phyloP scores from a whole-genome alignment of 2,797 vertebrate species.

The Pelodytes ibericus region DNA sequence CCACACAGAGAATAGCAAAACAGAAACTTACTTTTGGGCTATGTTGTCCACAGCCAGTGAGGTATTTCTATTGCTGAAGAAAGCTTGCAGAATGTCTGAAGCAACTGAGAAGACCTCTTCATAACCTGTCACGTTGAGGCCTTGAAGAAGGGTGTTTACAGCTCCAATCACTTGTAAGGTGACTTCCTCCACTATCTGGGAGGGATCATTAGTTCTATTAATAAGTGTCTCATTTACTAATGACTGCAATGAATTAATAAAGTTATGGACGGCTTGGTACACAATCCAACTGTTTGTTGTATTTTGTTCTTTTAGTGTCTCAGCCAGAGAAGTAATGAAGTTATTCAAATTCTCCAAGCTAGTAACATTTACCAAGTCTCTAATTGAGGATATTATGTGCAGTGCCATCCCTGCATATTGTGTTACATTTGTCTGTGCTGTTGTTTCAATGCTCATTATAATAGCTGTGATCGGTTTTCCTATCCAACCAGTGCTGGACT shows the following conservation, averaged over 20 bases:
- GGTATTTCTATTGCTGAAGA: slow-evolving; percentile 9
- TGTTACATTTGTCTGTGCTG: background rate
- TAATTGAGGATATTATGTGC: slow-evolving; percentile 23
- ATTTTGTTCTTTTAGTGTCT: background rate
- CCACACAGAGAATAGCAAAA: background rate
- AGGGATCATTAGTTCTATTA: background rate
- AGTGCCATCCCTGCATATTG: background rate
- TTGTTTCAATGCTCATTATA: background rate
- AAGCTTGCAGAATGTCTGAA: slow-evolving; percentile 29
- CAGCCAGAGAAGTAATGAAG: slow-evolving; percentile 6
- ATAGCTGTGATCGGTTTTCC: background rate
- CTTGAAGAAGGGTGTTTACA: background rate
- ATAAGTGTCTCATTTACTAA: slow-evolving; percentile 11
- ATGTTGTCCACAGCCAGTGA: background rate
- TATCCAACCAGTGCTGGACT: slow-evolving; percentile 12
- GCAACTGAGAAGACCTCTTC: slow-evolving; percentile 1
- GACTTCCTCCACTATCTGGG: background rate
- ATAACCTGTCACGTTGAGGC: slow-evolving; percentile 37
- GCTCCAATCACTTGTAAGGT: background rate
- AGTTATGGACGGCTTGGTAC: slow-evolving; percentile 13
- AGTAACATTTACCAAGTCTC: slow-evolving; percentile 1
- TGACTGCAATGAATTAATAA: slow-evolving; percentile 15
- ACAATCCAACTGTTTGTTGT: background rate
- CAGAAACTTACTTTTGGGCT: slow-evolving; percentile 30
- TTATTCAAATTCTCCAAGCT: background rate